phyloP scores from a whole-genome alignment of 2,113 vertebrate species.

The Salvelinus sp. region DNA sequence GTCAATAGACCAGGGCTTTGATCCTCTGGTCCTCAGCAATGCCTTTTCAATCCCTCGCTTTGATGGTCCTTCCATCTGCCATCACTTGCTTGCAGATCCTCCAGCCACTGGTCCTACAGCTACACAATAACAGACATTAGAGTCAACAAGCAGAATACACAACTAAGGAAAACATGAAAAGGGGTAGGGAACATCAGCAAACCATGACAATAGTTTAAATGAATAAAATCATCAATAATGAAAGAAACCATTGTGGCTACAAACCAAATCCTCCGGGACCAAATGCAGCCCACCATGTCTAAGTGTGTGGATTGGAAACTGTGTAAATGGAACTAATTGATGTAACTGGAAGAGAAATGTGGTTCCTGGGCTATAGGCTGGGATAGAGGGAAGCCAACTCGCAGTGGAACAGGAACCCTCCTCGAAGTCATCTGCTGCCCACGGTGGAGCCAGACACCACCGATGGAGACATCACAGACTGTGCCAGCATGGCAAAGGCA shows the following conservation, averaged over 20 bases:
- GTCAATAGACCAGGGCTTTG: neutral
- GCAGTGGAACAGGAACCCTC: neutral
- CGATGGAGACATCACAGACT: neutral
- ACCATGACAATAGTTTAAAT: neutral
- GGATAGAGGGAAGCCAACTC: neutral
- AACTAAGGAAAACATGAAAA: neutral
- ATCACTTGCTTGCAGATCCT: too few relatives aligned
- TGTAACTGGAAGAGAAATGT: neutral
- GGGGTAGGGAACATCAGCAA: neutral
- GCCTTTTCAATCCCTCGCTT: neutral
- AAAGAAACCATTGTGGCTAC: neutral
- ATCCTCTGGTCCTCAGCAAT: neutral
- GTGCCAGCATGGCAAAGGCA: neutral
- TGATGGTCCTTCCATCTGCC: neutral
- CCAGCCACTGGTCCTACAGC: too few relatives aligned
- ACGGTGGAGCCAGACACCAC: neutral
- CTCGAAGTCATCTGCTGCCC: neutral
- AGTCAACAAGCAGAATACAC: too few relatives aligned
- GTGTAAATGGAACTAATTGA: neutral
- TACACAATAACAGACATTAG: too few relatives aligned
- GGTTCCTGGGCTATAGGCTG: neutral
- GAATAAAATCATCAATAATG: neutral
- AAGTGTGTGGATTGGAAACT: neutral
- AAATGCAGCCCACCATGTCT: too few relatives aligned
- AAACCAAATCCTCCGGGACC: neutral